Conservation (phyloP, 2,888 invertebrate species). For the Plusia festucae region DNA sequence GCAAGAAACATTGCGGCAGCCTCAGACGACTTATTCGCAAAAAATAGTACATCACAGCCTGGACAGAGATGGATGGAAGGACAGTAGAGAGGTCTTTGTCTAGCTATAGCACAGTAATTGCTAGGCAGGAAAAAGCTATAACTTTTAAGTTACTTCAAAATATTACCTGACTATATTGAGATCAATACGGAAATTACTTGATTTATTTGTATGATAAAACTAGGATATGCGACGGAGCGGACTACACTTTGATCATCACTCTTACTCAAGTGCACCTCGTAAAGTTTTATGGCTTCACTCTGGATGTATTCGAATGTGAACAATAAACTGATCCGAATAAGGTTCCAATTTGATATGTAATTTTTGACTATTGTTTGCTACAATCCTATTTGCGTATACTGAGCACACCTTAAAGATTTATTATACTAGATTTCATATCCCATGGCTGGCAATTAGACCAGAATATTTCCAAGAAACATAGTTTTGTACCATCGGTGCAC, state of each 20-base stretch:
- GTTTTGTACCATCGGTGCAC: conserved; percentile 16
- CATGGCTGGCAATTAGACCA: not conserved
- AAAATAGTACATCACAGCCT: too few species aligned
- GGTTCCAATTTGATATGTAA: conserved; percentile 13
- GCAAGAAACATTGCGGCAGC: too few species aligned
- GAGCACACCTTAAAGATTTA: not conserved
- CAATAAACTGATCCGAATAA: conserved; percentile 6
- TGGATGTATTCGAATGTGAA: conserved; percentile 25
- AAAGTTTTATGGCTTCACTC: conserved; percentile 43
- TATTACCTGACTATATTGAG: too few species aligned
- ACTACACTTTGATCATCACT: conserved; percentile 42
- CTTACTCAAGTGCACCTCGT: conserved; percentile 48
- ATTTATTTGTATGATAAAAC: conserved; percentile 40
- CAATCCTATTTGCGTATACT: not conserved
- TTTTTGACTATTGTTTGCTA: conserved; percentile 20
- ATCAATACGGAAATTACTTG: conserved; percentile 27
- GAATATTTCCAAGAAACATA: not conserved
- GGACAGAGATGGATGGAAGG: too few species aligned
- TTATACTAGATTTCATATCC: not conserved
- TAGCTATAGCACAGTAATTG: too few species aligned
- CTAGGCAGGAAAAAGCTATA: too few species aligned
- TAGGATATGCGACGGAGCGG: conserved; percentile 38
- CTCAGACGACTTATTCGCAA: too few species aligned
- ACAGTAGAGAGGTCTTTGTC: too few species aligned
- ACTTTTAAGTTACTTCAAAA: not conserved